These are phyloP conservation scores for Columba guinea DNA, from an alignment of 2,797 vertebrate genomes.

Conservation along the genomic window DNA sequence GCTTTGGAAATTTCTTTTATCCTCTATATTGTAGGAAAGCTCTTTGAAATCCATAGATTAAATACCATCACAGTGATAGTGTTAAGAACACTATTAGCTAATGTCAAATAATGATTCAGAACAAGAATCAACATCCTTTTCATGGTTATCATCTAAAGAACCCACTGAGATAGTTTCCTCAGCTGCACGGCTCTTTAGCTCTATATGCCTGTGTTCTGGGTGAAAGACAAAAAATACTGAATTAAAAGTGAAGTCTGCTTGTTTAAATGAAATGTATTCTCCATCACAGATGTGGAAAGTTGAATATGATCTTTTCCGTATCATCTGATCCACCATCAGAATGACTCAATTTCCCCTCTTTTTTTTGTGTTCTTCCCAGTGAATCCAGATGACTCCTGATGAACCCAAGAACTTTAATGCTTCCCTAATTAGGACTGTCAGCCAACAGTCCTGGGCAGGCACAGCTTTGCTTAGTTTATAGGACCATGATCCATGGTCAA, in stretches of 20 bases:
- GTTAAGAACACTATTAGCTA: not conserved
- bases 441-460: not conserved
- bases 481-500: not conserved
- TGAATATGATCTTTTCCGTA: not conserved
- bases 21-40: not conserved
- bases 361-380: not conserved
- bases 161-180: not conserved
- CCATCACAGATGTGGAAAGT: not conserved
- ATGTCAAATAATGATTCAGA: not conserved
- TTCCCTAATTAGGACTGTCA: not conserved
- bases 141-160: not conserved
- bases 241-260: not conserved
- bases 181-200: not conserved
- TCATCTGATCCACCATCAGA: not conserved
- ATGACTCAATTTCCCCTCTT: not conserved
- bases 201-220: not conserved
- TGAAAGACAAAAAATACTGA: not conserved
- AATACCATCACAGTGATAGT: not conserved
- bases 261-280: not conserved
- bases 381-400: not conserved
- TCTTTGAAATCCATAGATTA: not conserved
- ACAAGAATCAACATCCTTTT: not conserved
- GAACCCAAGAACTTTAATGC: not conserved
- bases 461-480: conserved; percentile 11
- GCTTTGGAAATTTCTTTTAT: conserved; percentile 12